phyloP scores from a whole-genome alignment of 2,113 vertebrate genomes.

The Sorex fumeus region DNA sequence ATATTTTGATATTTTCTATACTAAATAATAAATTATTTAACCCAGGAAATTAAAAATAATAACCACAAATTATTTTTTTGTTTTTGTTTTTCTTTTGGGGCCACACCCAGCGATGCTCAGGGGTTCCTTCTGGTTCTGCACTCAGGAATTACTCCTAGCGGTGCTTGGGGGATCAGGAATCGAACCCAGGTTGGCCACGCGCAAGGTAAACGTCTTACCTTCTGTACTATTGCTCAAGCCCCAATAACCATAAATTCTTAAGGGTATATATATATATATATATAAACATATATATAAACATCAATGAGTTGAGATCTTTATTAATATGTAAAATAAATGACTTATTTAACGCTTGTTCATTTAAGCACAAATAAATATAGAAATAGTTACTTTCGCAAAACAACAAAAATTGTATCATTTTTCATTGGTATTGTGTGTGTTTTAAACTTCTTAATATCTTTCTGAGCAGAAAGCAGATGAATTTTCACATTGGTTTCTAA shows the following conservation, averaged over 20 bases:
- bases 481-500: not conserved
- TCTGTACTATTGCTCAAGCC: too few relatives aligned
- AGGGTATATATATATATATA: not conserved
- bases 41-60: not conserved
- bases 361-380: conserved; percentile 11
- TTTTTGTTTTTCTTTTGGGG: too few relatives aligned
- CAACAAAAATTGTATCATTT: not conserved
- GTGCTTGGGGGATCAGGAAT: too few relatives aligned
- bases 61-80: not conserved
- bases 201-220: too few relatives aligned
- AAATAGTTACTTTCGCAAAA: conserved; percentile 37
- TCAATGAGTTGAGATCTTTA: not conserved
- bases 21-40: not conserved
- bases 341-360: conserved; percentile 30
- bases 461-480: not conserved
- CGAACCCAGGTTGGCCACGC: too few relatives aligned
- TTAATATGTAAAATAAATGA: not conserved
- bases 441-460: not conserved
- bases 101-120: too few relatives aligned
- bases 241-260: not conserved
- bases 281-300: too few relatives aligned
- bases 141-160: too few relatives aligned
- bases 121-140: too few relatives aligned
- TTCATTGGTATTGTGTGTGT: not conserved
- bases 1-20: not conserved